Percentiles rank a stretch among this genome's conserved stretches.
phyloP scores from a whole-genome alignment of 2,797 vertebrate genomes.

The Cygnus olor region DNA sequence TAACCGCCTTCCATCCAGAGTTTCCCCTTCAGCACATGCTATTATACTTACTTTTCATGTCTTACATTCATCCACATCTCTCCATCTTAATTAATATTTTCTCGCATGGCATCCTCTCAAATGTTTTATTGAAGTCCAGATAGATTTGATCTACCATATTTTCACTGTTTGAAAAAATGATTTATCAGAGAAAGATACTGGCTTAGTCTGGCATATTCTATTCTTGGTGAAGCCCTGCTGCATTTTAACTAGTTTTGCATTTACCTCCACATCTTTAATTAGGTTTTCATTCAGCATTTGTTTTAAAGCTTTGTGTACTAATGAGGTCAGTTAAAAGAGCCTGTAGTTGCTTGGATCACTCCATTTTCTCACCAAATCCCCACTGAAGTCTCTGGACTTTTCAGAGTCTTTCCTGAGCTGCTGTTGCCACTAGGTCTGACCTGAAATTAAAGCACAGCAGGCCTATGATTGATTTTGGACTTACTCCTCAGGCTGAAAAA shows the following conservation, averaged over 20 bases:
- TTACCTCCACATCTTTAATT: conserved; percentile 19
- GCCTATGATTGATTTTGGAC: neutral
- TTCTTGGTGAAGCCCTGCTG: neutral
- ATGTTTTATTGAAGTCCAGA: conserved; percentile 18
- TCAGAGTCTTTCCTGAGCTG: neutral
- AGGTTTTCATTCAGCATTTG: neutral
- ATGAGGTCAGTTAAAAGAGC: conserved; percentile 11
- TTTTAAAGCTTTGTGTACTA: conserved; percentile 14
- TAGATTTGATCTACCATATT: conserved; percentile 32
- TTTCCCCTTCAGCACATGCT: neutral
- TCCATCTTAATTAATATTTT: conserved; percentile 62
- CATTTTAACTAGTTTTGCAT: conserved; percentile 29
- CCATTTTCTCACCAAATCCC: neutral
- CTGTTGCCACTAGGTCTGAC: neutral
- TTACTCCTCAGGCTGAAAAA: neutral
- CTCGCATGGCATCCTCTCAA: neutral
- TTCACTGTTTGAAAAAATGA: conserved; percentile 21
- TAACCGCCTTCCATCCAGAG: conserved; percentile 2
- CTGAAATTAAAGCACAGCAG: neutral
- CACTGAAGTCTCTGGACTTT: neutral
- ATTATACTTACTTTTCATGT: conserved; percentile 37
- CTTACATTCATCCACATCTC: conserved; percentile 18
- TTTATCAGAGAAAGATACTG: conserved; percentile 21
- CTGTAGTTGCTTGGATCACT: neutral
- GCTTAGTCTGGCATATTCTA: neutral